phyloP scores from a whole-genome alignment of 2,113 vertebrate species.

The Excalfactoria chinensis region DNA sequence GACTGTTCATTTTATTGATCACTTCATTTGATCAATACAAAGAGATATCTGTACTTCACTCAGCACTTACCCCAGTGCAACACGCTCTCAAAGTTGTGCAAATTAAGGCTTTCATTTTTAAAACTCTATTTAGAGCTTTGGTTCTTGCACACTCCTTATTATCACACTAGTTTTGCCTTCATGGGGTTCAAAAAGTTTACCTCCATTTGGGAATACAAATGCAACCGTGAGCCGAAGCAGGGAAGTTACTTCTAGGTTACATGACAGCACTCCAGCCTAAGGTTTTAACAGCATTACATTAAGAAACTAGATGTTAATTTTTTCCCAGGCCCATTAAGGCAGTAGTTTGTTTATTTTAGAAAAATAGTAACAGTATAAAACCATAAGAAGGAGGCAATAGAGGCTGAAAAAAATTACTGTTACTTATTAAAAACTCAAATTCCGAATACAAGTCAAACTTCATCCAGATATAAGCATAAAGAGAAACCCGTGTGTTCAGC shows the following conservation, averaged over 20 bases:
- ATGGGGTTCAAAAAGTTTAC: background rate
- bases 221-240: background rate
- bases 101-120: background rate
- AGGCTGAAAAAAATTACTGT: background rate
- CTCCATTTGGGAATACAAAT: background rate
- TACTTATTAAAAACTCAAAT: background rate
- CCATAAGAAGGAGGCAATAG: background rate
- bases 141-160: background rate
- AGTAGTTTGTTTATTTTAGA: background rate
- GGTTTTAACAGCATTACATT: background rate
- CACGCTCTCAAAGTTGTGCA: background rate
- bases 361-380: background rate
- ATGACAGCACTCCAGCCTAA: background rate
- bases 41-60: background rate
- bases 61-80: background rate
- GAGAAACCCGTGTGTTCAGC: background rate
- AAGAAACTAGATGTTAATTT: background rate
- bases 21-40: background rate
- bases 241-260: background rate
- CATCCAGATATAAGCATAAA: background rate
- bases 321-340: background rate
- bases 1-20: background rate
- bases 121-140: background rate
- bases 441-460: background rate
- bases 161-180: background rate